Conservation (phyloP, 1,140 invertebrate species). For the Trinorchestia longiramus region DNA sequence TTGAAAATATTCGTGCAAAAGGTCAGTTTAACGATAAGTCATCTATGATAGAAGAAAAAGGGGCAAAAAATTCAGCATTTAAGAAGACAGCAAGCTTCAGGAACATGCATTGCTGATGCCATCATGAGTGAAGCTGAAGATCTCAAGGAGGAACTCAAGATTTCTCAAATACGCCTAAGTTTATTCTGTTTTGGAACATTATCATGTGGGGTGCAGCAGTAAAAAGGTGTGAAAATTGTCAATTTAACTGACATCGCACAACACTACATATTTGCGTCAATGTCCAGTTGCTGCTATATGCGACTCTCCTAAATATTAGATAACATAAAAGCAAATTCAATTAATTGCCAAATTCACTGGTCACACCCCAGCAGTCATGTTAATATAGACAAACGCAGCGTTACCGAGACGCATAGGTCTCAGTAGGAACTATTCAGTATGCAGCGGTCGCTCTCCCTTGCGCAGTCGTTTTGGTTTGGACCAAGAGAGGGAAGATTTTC, state of each 20-base stretch:
- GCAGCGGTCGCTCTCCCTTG: background rate
- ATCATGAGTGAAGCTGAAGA: too few species aligned
- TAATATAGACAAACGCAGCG: background rate
- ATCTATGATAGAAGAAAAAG: too few species aligned
- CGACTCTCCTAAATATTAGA: background rate
- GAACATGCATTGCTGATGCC: too few species aligned
- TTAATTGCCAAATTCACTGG: background rate
- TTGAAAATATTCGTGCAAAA: too few species aligned
- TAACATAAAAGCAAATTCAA: background rate
- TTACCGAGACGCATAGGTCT: background rate
- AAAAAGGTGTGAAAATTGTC: background rate
- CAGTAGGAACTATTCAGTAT: background rate
- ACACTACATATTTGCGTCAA: background rate
- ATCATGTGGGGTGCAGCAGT: background rate
- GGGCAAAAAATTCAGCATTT: too few species aligned
- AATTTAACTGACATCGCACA: background rate
- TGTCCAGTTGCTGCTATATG: background rate
- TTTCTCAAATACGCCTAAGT: too few species aligned
- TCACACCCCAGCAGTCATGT: background rate
- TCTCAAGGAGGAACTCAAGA: too few species aligned
- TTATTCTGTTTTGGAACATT: background rate
- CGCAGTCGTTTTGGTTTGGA: slow-evolving; percentile 1
- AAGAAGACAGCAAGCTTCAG: too few species aligned
- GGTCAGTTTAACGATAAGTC: too few species aligned
- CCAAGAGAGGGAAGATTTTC: slow-evolving; percentile 33